Evolutionary conservation across 2,113 vertebrate genomes (phyloP).

Genomic region (Steatornis caripensis): DNA sequence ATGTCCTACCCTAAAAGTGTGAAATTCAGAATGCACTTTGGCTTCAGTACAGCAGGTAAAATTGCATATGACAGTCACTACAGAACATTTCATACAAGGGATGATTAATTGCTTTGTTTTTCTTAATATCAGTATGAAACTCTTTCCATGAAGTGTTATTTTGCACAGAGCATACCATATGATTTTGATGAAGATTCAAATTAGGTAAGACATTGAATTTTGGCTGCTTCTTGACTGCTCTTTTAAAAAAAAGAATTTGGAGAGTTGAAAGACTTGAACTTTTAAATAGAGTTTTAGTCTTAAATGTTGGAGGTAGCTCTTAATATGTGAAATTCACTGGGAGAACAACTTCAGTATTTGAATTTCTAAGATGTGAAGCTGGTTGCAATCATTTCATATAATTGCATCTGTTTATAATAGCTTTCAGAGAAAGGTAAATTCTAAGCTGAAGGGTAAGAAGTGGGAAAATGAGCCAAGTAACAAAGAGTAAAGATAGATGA

Average conservation of each 20-base stretch:
- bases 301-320: background rate
- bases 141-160: background rate
- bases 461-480: background rate
- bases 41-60: conserved; percentile 22
- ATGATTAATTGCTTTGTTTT: conserved; percentile 54
- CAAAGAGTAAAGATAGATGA: background rate
- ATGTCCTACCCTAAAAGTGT: conserved; percentile 7
- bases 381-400: background rate
- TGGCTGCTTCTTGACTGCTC: background rate
- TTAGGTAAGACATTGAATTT: background rate
- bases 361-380: background rate
- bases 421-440: background rate
- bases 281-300: background rate
- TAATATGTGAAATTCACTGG: background rate
- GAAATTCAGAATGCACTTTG: conserved; percentile 22
- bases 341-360: background rate
- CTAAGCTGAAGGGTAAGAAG: background rate
- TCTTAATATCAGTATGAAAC: background rate
- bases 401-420: background rate
- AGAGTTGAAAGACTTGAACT: background rate
- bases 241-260: background rate
- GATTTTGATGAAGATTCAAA: conserved; percentile 25
- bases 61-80: conserved; percentile 7
- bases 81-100: background rate
- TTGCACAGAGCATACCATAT: background rate